Conservation (phyloP, 64 coral and sea anemone species). For the Hydrozoanthus tunicans region DNA sequence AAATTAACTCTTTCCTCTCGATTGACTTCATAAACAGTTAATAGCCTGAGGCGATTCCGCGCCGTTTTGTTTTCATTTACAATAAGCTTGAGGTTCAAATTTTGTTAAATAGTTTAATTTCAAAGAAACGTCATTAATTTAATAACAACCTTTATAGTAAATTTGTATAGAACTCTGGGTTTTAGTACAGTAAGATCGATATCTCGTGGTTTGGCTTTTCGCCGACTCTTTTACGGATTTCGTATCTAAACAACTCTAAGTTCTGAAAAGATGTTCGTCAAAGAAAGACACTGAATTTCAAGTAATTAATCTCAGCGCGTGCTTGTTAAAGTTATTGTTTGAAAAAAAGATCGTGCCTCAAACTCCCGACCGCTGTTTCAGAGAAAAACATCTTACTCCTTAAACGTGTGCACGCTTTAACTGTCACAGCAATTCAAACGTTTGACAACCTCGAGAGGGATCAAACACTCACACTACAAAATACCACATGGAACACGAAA, state of each 20-base stretch:
- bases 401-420: slow-evolving; percentile 11
- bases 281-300: not conserved
- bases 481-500: slow-evolving; percentile 19
- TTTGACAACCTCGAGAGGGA: slow-evolving; percentile 9
- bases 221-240: not conserved
- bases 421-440: not conserved
- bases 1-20: not conserved
- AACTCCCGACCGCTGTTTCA: slow-evolving; percentile 11
- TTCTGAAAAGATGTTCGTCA: not conserved
- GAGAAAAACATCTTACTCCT: slow-evolving; percentile 16
- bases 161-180: slow-evolving; percentile 7
- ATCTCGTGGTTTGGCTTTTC: slow-evolving; percentile 7
- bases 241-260: not conserved
- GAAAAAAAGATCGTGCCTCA: not conserved
- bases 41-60: not conserved
- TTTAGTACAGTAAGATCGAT: not conserved
- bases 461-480: not conserved
- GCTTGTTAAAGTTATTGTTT: slow-evolving; percentile 32
- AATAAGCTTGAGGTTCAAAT: not conserved
- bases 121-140: slow-evolving; percentile 49
- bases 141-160: slow-evolving; percentile 29
- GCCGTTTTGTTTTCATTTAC: slow-evolving; percentile 32
- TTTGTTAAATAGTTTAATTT: slow-evolving; percentile 56
- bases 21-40: slow-evolving; percentile 12
- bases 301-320: not conserved